Percentiles rank a stretch among this genome's conserved stretches.
Evolutionary conservation across 2,888 invertebrate species (phyloP).

Genomic region (Dioctria rufipes): DNA sequence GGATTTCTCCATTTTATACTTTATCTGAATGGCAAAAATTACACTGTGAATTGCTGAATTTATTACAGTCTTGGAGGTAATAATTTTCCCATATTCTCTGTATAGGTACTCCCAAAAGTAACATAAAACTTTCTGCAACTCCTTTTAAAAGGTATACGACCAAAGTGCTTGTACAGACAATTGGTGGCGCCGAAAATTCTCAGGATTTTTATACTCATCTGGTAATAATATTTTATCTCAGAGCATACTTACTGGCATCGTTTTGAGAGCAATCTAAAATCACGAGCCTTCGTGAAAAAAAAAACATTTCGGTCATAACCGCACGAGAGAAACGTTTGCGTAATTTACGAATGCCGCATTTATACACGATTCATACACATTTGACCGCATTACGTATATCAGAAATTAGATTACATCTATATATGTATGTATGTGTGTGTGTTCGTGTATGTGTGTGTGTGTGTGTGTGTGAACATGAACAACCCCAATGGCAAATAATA

Average conservation of each 20-base stretch:
- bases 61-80: slow-evolving; percentile 18
- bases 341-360: slow-evolving; percentile 46
- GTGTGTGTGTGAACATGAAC: not conserved
- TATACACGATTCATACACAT: slow-evolving; percentile 41
- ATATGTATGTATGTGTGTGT: no score
- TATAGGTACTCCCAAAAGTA: not conserved
- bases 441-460: not conserved
- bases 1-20: no score
- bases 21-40: not conserved
- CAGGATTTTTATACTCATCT: slow-evolving; percentile 19
- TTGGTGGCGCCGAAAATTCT: not conserved
- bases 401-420: slow-evolving; percentile 43
- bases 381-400: slow-evolving; percentile 39
- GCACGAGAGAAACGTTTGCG: slow-evolving; percentile 38
- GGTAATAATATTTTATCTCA: slow-evolving; percentile 26
- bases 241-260: not conserved
- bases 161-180: not conserved
- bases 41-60: slow-evolving; percentile 25
- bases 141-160: slow-evolving; percentile 6
- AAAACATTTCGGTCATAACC: slow-evolving; percentile 38
- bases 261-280: slow-evolving; percentile 26
- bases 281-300: slow-evolving; percentile 29
- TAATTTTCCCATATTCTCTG: not conserved
- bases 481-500: not conserved
- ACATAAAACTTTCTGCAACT: slow-evolving; percentile 33